A percentile compares a stretch with the other conserved stretches of the same genome.
phyloP scores from a whole-genome alignment of 2,113 vertebrate genomes.

The Pachyramphus minor region DNA sequence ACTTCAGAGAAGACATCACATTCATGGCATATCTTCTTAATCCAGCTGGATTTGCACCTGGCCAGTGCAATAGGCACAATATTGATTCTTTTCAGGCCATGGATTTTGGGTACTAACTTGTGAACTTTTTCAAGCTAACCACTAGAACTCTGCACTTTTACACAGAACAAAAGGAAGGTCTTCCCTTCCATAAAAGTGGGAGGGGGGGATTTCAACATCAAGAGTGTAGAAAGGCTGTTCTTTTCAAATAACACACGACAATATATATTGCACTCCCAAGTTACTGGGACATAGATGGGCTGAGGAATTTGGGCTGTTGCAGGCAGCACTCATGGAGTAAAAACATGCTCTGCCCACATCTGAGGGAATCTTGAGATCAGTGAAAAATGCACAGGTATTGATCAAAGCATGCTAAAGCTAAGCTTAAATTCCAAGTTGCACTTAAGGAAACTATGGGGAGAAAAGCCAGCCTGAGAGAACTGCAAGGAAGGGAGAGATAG shows the following conservation, averaged over 20 bases:
- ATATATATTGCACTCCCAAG: background rate
- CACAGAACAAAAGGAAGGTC: background rate
- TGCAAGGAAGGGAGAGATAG: background rate
- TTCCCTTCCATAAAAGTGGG: background rate
- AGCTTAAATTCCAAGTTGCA: background rate
- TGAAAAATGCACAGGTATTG: background rate
- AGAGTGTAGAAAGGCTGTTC: background rate
- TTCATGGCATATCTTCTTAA: background rate
- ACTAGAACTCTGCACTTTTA: background rate
- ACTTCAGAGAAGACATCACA: background rate
- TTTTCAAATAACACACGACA: background rate
- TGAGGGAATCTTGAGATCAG: background rate
- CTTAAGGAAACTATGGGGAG: background rate
- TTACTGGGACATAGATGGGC: background rate
- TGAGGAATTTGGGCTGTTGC: background rate
- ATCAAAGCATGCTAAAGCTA: background rate
- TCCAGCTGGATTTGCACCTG: background rate
- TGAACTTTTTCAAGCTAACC: background rate
- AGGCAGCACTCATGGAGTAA: accelerated
- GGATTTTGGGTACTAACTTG: background rate
- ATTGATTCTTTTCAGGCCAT: background rate
- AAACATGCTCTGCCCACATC: background rate
- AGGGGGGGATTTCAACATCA: background rate
- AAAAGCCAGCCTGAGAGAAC: background rate
- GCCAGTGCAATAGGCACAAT: background rate